phyloP scores from a whole-genome alignment of 2,113 vertebrate genomes.

The Anas platyrhynchos region DNA sequence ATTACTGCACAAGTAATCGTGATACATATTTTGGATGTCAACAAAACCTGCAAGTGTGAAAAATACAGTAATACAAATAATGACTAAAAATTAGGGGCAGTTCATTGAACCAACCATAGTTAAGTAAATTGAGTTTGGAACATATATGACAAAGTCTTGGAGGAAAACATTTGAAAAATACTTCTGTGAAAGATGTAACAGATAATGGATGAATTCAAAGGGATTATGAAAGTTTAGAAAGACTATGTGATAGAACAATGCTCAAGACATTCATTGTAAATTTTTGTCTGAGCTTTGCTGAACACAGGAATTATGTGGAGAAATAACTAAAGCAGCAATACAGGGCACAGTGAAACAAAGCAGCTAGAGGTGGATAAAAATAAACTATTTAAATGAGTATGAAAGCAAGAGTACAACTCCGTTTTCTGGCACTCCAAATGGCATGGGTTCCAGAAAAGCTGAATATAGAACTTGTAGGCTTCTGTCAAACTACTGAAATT shows the following conservation, averaged over 20 bases:
- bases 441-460: neutral
- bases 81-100: neutral
- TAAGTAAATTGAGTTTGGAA: neutral
- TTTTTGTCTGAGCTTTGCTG: neutral
- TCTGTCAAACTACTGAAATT: neutral
- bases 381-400: neutral
- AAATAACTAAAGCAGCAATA: neutral
- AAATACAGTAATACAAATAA: neutral
- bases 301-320: neutral
- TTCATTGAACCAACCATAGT: neutral
- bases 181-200: neutral
- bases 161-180: neutral
- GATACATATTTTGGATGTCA: neutral
- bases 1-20: neutral
- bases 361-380: neutral
- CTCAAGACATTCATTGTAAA: neutral
- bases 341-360: neutral
- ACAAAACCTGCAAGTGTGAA: neutral
- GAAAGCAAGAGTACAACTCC: neutral
- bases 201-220: neutral
- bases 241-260: neutral
- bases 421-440: neutral
- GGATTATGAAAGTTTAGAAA: neutral
- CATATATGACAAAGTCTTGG: neutral
- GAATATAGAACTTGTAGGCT: neutral